phyloP scores from a whole-genome alignment of 1,140 invertebrate species.

The Ceratosolen fusciceps region DNA sequence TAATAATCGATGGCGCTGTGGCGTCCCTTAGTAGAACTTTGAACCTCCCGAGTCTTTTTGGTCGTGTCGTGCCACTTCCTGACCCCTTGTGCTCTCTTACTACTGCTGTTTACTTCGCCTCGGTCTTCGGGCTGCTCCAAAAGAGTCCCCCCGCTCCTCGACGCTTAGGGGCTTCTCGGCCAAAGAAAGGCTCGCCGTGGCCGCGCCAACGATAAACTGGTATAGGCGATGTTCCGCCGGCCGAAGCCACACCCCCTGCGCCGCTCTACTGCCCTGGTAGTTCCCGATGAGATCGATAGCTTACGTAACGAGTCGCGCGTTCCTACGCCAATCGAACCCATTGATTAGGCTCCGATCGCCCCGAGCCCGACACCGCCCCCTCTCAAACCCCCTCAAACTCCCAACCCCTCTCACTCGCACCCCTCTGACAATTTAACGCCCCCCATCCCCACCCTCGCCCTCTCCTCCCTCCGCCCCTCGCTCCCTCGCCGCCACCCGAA shows the following conservation, averaged over 20 bases:
- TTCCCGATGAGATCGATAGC: slow-evolving; percentile 71
- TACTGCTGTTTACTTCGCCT: slow-evolving; percentile 60
- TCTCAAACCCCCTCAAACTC: not conserved
- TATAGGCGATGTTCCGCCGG: not conserved
- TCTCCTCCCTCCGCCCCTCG: not conserved
- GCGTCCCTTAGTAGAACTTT: slow-evolving; percentile 19
- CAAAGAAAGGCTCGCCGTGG: not conserved
- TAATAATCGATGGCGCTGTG: slow-evolving; percentile 12
- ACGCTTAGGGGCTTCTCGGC: not conserved
- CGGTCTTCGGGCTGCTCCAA: slow-evolving; percentile 56
- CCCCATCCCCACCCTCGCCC: not conserved
- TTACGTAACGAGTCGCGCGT: slow-evolving; percentile 61
- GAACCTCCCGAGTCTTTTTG: slow-evolving; percentile 17
- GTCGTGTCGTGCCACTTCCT: slow-evolving; percentile 59
- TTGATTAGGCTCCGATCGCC: slow-evolving; percentile 51
- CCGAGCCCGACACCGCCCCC: no score
- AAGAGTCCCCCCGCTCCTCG: not conserved
- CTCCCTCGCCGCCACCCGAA: not conserved
- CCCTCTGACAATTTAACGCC: no score
- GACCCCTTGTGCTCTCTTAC: slow-evolving; percentile 55
- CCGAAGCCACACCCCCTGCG: slow-evolving; percentile 12
- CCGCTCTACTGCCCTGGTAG: slow-evolving; percentile 64
- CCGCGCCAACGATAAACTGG: not conserved
- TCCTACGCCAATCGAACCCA: slow-evolving; percentile 46
- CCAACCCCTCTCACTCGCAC: no score